These are phyloP conservation scores for Heliocidaris erythrogramma DNA, from an alignment of 35 echinoderm and acorn worm genomes.

Conservation along the genomic window DNA sequence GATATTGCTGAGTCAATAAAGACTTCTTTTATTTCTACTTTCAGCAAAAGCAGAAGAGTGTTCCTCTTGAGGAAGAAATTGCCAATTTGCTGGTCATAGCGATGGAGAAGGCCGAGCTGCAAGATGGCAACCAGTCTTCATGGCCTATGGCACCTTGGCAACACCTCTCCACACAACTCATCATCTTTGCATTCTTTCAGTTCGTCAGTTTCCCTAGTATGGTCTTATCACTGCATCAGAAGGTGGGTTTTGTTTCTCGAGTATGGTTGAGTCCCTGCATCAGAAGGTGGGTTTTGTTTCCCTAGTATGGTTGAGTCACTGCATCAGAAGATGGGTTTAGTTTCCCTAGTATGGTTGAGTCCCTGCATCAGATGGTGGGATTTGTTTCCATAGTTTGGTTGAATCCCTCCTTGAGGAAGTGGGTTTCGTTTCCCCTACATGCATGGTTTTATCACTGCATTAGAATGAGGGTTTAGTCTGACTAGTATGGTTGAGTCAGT, in stretches of 20 bases:
- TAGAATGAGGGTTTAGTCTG: slow-evolving; percentile 33
- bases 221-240: slow-evolving; percentile 77
- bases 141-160: slow-evolving; percentile 80
- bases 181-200: slow-evolving; percentile 96
- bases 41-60: slow-evolving; percentile 90
- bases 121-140: slow-evolving; percentile 46
- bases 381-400: neutral
- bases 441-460: too few species aligned
- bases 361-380: too few species aligned
- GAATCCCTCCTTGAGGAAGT: too few species aligned
- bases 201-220: slow-evolving; percentile 96
- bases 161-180: slow-evolving; percentile 95
- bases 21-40: neutral
- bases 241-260: slow-evolving; percentile 53
- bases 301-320: neutral
- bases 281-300: neutral
- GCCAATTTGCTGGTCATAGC: slow-evolving; percentile 86
- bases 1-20: neutral
- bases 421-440: too few species aligned
- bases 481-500: slow-evolving; percentile 81
- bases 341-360: too few species aligned
- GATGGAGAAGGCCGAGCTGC: slow-evolving; percentile 84
- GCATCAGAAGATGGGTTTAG: too few species aligned
- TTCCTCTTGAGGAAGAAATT: slow-evolving; percentile 81
- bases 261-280: too few species aligned